Conservation (phyloP, 2,888 invertebrate species). For the Epinotia nisella region DNA sequence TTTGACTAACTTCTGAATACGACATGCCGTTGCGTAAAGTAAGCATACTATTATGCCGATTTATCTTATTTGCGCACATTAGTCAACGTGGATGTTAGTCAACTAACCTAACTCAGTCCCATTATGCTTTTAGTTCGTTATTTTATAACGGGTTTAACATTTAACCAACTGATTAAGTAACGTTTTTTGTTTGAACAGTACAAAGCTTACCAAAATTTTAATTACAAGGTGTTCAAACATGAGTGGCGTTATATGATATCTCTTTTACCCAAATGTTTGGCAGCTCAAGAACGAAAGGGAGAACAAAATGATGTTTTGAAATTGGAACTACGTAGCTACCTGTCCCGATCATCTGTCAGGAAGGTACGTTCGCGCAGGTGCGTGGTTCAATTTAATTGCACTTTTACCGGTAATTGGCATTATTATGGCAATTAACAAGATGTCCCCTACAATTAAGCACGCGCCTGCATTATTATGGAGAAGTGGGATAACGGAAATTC, state of each 20-base stretch:
- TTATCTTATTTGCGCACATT: constrained; percentile 20
- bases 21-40: neutral
- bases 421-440: constrained; percentile 38
- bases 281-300: neutral
- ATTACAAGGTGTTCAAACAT: constrained; percentile 31
- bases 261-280: neutral
- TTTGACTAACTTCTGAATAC: too few relatives aligned
- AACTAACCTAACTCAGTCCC: constrained; percentile 23
- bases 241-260: neutral
- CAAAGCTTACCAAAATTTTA: constrained; percentile 9
- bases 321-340: constrained; percentile 18
- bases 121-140: constrained; percentile 2
- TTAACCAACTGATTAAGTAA: constrained; percentile 24
- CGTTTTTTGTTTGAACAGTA: constrained; percentile 8
- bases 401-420: constrained; percentile 47
- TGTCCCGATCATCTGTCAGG: constrained; percentile 57
- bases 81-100: constrained; percentile 7
- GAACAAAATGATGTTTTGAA: neutral
- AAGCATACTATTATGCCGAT: neutral
- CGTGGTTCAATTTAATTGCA: constrained; percentile 46
- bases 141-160: constrained; percentile 12
- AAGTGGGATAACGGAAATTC: constrained; percentile 31
- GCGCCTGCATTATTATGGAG: constrained; percentile 16
- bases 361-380: constrained; percentile 61
- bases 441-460: constrained; percentile 17